phyloP scores from a whole-genome alignment of 2,113 vertebrate genomes.

The Trematomus loennbergii region DNA sequence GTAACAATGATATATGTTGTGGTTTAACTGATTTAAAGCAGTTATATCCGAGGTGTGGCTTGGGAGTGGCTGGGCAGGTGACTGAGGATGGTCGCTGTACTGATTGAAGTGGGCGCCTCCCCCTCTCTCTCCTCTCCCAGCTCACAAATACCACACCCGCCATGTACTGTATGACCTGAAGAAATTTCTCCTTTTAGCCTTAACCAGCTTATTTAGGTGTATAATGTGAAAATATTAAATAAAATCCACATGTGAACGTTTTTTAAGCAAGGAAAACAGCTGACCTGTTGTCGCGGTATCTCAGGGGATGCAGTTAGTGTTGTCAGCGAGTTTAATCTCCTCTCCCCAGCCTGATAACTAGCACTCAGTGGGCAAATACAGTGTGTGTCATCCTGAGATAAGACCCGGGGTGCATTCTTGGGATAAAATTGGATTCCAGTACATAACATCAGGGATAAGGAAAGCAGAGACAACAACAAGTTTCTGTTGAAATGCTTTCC shows the following conservation, averaged over 20 bases:
- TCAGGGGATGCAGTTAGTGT: slow-evolving; percentile 12
- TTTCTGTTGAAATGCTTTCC: background rate
- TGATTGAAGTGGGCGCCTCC: slow-evolving; percentile 54
- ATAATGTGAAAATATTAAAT: background rate
- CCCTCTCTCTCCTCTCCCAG: slow-evolving; percentile 70
- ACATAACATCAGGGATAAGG: slow-evolving; percentile 18
- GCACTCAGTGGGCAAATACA: slow-evolving; percentile 31
- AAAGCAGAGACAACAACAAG: background rate
- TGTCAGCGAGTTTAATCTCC: slow-evolving; percentile 43
- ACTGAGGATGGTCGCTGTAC: slow-evolving; percentile 66
- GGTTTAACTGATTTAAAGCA: background rate
- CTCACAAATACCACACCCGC: slow-evolving; percentile 43
- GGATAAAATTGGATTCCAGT: slow-evolving; percentile 37
- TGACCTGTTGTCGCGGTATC: slow-evolving; percentile 9
- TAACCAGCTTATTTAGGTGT: background rate
- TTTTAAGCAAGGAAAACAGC: slow-evolving; percentile 3
- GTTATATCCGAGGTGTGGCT: slow-evolving; percentile 31
- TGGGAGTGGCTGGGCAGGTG: slow-evolving; percentile 67
- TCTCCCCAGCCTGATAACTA: slow-evolving; percentile 33
- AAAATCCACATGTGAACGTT: background rate
- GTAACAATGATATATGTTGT: background rate
- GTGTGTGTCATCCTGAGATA: slow-evolving; percentile 33
- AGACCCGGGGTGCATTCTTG: background rate
- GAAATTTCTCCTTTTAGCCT: slow-evolving; percentile 1
- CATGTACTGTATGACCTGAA: background rate